Evolutionary conservation across 2,797 vertebrate species (phyloP).

Genomic region (Myotis planiceps): DNA sequence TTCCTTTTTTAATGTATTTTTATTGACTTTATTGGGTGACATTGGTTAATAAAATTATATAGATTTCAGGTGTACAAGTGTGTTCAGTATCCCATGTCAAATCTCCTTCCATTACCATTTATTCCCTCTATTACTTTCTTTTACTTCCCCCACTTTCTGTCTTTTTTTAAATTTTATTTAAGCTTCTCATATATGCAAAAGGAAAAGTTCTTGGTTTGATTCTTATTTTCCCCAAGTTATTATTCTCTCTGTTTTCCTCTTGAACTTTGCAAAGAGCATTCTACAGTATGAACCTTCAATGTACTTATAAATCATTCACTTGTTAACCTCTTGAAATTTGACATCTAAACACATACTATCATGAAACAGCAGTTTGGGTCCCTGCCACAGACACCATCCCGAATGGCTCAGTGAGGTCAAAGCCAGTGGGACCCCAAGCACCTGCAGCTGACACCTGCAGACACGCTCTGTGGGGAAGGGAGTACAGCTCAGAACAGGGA

Average conservation of each 20-base stretch:
- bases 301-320: not conserved
- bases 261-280: not conserved
- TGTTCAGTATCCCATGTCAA: not conserved
- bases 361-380: no score
- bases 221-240: not conserved
- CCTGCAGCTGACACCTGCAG: no score
- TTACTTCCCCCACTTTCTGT: not conserved
- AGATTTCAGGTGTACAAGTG: not conserved
- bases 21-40: not conserved
- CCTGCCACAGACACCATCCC: no score
- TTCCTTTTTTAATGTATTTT: not conserved
- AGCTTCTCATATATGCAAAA: not conserved
- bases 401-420: no score
- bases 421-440: no score
- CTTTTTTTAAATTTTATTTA: not conserved
- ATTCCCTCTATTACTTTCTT: not conserved
- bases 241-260: not conserved
- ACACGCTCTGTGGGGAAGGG: no score
- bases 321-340: not conserved
- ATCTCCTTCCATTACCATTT: not conserved
- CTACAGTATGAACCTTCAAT: not conserved
- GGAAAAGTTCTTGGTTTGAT: slow-evolving; percentile 18
- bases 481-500: no score
- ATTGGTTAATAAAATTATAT: not conserved
- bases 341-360: not conserved